A percentile compares a stretch with the other conserved stretches of the same genome.
Evolutionary conservation across 23 tunicate species (phyloP).

Genomic region (Halocynthia roretzi): DNA sequence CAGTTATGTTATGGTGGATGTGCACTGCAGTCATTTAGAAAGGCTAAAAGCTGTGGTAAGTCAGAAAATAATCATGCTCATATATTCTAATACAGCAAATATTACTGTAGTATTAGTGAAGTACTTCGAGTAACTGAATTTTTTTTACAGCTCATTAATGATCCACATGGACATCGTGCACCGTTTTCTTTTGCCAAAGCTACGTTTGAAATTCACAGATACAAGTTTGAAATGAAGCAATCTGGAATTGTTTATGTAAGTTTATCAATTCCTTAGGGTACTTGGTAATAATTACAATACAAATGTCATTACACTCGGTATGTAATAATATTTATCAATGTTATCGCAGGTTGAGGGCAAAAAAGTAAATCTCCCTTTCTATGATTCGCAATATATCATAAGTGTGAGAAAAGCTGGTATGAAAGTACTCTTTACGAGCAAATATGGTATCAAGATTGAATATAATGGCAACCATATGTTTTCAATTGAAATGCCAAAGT

Average conservation of each 20-base stretch:
- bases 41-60: slow-evolving; percentile 30
- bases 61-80: not conserved
- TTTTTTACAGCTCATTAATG: slow-evolving; percentile 19
- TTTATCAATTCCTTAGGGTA: not conserved
- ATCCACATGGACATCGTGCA: slow-evolving; percentile 36
- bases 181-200: slow-evolving; percentile 48
- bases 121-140: too few species aligned
- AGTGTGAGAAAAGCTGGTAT: slow-evolving; percentile 32
- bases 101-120: too few species aligned
- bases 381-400: slow-evolving; percentile 6
- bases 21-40: slow-evolving; percentile 34
- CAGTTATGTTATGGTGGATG: slow-evolving; percentile 32
- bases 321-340: too few species aligned
- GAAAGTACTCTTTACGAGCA: slow-evolving; percentile 13
- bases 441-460: slow-evolving; percentile 34
- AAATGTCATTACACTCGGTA: too few species aligned
- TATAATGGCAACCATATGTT: slow-evolving; percentile 34
- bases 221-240: slow-evolving; percentile 14
- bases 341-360: slow-evolving; percentile 15
- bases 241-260: not conserved
- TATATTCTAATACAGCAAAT: too few species aligned
- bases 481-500: slow-evolving; percentile 20
- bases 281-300: not conserved
- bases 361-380: slow-evolving; percentile 27
- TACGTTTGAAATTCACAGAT: slow-evolving; percentile 21